Conservation (phyloP, 2,888 invertebrate genomes). For the Cephus runcator region DNA sequence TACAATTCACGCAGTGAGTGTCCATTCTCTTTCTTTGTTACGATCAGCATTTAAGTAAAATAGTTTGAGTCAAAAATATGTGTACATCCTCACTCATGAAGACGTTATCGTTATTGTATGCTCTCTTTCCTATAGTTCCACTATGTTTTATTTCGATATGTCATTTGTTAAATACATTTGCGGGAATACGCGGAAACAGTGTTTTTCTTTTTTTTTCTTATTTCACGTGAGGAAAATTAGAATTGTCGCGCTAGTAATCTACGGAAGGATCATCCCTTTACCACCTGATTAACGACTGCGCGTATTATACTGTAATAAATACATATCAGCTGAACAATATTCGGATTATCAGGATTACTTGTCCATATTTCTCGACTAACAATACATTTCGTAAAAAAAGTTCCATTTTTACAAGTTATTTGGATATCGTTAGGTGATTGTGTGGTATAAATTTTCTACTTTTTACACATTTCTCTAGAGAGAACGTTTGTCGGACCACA, state of each 20-base stretch:
- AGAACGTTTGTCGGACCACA: not conserved
- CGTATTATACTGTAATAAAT: not conserved
- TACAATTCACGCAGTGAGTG: slow-evolving; percentile 22
- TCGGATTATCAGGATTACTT: not conserved
- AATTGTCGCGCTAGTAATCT: not conserved
- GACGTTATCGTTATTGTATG: slow-evolving; percentile 12
- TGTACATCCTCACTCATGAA: slow-evolving; percentile 26
- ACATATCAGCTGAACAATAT: not conserved
- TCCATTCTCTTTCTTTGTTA: slow-evolving; percentile 23
- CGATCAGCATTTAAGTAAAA: slow-evolving; percentile 47
- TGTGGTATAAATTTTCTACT: not conserved
- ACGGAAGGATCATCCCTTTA: not conserved
- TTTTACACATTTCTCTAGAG: not conserved
- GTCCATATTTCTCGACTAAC: not conserved
- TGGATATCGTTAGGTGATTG: too few species aligned
- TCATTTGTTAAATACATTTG: slow-evolving; percentile 11
- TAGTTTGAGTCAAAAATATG: slow-evolving; percentile 54
- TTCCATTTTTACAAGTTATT: not conserved
- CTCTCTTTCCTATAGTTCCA: not conserved
- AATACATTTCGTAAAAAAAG: not conserved
- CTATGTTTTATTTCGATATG: slow-evolving; percentile 17
- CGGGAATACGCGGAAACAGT: slow-evolving; percentile 4
- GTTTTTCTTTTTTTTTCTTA: not conserved
- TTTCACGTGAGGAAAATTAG: not conserved
- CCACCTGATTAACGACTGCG: not conserved